A percentile compares a stretch with the other conserved stretches of the same genome.
Evolutionary conservation across 2,888 invertebrate genomes (phyloP).

Genomic region (Drosophila histrio): DNA sequence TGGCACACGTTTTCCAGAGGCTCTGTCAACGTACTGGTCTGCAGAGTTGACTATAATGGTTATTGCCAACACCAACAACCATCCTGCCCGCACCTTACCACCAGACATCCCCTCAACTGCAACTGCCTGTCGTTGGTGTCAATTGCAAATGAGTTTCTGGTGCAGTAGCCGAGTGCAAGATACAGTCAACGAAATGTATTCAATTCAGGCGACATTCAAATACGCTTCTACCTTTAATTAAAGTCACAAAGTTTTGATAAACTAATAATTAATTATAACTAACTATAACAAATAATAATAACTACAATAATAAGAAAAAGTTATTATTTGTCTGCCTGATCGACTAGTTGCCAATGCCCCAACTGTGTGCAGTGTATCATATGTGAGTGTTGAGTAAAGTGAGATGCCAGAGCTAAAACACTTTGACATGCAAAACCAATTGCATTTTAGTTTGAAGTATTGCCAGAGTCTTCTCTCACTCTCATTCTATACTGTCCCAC

Average conservation of each 20-base stretch:
- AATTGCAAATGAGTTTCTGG: slow-evolving; percentile 73
- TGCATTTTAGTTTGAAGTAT: slow-evolving; percentile 43
- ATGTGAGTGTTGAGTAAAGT: slow-evolving; percentile 13
- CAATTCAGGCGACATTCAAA: not conserved
- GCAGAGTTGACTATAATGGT: slow-evolving; percentile 28
- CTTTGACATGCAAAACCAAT: slow-evolving; percentile 54
- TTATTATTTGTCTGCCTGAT: not conserved
- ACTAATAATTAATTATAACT: not conserved
- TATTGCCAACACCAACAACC: slow-evolving; percentile 30
- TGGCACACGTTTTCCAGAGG: slow-evolving; percentile 66
- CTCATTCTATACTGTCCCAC: not conserved
- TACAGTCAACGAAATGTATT: not conserved
- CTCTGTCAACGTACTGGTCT: slow-evolving; percentile 22
- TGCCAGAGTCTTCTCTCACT: not conserved
- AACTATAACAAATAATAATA: no score
- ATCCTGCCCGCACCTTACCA: not conserved
- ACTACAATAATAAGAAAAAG: no score
- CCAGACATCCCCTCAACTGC: slow-evolving; percentile 30
- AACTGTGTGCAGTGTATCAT: not conserved
- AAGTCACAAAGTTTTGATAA: not conserved
- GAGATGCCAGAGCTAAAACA: slow-evolving; percentile 22
- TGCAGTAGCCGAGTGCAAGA: slow-evolving; percentile 27
- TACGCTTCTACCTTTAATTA: no score
- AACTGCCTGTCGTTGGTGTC: slow-evolving; percentile 59
- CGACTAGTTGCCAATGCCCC: not conserved